Evolutionary conservation across 2,888 invertebrate genomes (phyloP), one percentile per base, ranked within the genome.

Genomic region (Syritta pipiens): DNA sequence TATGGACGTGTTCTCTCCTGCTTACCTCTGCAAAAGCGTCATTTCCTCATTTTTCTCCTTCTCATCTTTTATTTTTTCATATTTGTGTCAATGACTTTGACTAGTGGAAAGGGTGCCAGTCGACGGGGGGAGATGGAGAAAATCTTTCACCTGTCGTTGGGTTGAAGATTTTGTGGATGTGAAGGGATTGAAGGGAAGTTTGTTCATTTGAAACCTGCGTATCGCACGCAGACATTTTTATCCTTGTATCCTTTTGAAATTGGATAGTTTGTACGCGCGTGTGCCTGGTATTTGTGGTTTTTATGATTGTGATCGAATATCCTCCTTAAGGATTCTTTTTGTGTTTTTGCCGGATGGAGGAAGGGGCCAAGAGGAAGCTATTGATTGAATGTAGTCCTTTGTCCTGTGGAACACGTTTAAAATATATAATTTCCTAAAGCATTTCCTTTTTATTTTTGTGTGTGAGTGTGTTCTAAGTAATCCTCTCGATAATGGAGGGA

Each of bases 41-140:
- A 68, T 49, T 68, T 68, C 57, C 59, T 68, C 48, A 57, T 59
- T 59, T 68, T 49, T 42, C 9, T 48, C n/a, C n/a, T n/a, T n/a
- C n/a, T n/a, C n/a, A n/a, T n/a, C n/a, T n/a, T n/a, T n/a, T n/a
- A n/a, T n/a, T n/a, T 28, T 46, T 55, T 44, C 35, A 35, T 53
- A 46, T 67, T 67, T 67, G 26, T 46, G 55, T 55, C 67, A 67
- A 67, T 67, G 67, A 67, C 46, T 67, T 55, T 53, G 46, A 14
- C 37, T n/a, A n/a, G n/a, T n/a, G n/a, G n/a, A 17, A 63, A 37
- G 37, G 37, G 19, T 17, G 37, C 19, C 5, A 7, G 7, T 5
- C 17, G n/a, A n/a, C n/a, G n/a, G n/a, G n/a, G n/a, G n/a, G n/a
- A n/a, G n/a, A n/a, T n/a, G n/a, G n/a, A n/a, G 35, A 30, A 57